Evolutionary conservation across 2,797 vertebrate species (phyloP), one percentile per base, ranked within the genome.

Genomic region (Sebastes minor): DNA sequence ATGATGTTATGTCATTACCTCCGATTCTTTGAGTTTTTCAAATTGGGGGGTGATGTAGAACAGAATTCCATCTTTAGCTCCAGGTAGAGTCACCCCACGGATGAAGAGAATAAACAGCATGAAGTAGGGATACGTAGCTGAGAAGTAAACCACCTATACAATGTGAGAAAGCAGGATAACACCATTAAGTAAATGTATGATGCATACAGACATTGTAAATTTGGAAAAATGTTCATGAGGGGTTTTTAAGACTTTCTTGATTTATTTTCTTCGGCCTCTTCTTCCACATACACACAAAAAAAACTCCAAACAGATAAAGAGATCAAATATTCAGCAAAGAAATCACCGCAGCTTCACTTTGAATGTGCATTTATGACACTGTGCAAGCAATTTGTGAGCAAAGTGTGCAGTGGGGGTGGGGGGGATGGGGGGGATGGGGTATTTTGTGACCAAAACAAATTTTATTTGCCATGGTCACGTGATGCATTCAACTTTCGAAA

Each of bases 21-120:
- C 98, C 0, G 98, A 99, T 94, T 98, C 95, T 6, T 98, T 98
- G 66, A 99, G 97, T 91, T 99, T 99, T 85, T 97, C 95, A 93
- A 99, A 99, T 92, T 99, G 95, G 63, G 98, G 98, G 27, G 98
- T 99, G 90, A 99, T 94, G 79, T 99, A 99, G 94, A 99, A 99
- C 70, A 97, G 87, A 91, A 99, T 98, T 82, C 98, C 98, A 1
- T 99, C 98, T 79, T 38, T 94, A 68, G 98, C 98, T 86, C 98
- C 98, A 2, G 98, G 98, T 77, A 99, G 96, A 18, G 97, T 98
- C 82, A 99, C 97, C 71, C 98, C 98, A 25, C 98, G 98, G 94
- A 97, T 97, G 94, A 99, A 99, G 89, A 99, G 95, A 88, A 99
- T 98, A 74, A 98, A 95, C 86, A 99, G 93, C 98, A 99, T 99